Base-by-base conservation (phyloP, 2,113 vertebrate genomes). In the Uria aalge region DNA sequence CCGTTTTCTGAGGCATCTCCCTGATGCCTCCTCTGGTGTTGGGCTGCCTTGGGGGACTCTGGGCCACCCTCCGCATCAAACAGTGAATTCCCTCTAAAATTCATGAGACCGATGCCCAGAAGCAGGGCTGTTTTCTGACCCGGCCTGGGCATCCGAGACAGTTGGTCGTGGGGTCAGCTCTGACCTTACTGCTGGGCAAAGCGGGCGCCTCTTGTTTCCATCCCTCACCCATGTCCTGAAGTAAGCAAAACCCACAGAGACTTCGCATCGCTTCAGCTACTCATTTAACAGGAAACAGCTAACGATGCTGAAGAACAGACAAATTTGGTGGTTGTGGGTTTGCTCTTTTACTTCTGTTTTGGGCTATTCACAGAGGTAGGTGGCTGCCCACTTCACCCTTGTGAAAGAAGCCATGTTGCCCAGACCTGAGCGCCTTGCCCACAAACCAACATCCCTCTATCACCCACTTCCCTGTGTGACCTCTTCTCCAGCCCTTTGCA, bases 91-190 rank as follows among this genome's bases (percentile, higher is more conserved):
- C 20, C 13, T 27, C n/a, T 57, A 15, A 57, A 41, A 16, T 26
- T 38, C n/a, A 13, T 0, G 1, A n/a, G n/a, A 6, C n/a, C 0
- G 5, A 12, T 52, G 52, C 15, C 68, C 29, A 50, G 78, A 27
- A 60, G n/a, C 9, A 36, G 47, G 16, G 10, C 68, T 71, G 15
- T 34, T 85, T 67, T 57, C 57, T 62, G 22, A 29, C 63, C 56
- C 13, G 6, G 26, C 32, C 40, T 56, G 62, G 29, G 68, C 36
- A 52, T 24, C 45, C 14, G 32, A 72, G 52, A 5, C 16, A 12
- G 11, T 24, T 53, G 15, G 13, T 41, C 18, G 29, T 34, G 60
- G 55, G 9, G 13, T 43, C 81, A 72, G 19, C 47, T 71, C 74
- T 63, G 60, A 53, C n/a, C 43, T 68, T 13, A 34, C 41, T 18